Conservation (phyloP, 2,113 vertebrate species). For the Opisthocomus hoazin region DNA sequence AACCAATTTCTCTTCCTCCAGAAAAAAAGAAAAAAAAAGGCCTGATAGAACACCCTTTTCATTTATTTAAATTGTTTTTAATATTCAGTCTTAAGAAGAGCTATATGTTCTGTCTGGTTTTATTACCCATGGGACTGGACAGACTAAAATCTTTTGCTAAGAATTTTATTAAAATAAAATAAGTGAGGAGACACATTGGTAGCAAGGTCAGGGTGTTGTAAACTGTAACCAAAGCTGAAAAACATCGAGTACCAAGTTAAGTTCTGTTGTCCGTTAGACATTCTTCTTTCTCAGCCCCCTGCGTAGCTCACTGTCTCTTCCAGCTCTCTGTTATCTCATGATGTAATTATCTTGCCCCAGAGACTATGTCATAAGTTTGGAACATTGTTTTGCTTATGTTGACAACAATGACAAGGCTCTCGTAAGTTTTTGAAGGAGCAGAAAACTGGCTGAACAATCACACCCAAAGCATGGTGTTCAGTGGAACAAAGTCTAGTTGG, state of each 20-base stretch:
- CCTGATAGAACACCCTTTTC: not conserved
- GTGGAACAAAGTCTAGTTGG: not conserved
- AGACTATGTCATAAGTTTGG: not conserved
- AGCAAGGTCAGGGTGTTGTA: not conserved
- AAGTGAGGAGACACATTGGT: not conserved
- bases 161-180: not conserved
- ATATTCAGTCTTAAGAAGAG: not conserved
- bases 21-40: not conserved
- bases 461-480: not conserved
- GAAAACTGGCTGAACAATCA: not conserved
- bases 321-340: not conserved
- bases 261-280: not conserved
- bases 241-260: not conserved
- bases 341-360: not conserved
- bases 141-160: not conserved
- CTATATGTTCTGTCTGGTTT: not conserved
- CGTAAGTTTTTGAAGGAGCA: not conserved
- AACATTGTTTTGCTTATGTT: not conserved
- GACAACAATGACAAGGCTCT: not conserved
- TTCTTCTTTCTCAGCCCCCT: not conserved
- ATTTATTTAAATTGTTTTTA: not conserved
- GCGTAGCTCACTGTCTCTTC: not conserved
- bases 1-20: not conserved
- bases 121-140: not conserved
- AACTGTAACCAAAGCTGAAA: not conserved